These are phyloP conservation scores for Pteria penguin DNA, from an alignment of 2,888 invertebrate genomes.

Conservation along the genomic window DNA sequence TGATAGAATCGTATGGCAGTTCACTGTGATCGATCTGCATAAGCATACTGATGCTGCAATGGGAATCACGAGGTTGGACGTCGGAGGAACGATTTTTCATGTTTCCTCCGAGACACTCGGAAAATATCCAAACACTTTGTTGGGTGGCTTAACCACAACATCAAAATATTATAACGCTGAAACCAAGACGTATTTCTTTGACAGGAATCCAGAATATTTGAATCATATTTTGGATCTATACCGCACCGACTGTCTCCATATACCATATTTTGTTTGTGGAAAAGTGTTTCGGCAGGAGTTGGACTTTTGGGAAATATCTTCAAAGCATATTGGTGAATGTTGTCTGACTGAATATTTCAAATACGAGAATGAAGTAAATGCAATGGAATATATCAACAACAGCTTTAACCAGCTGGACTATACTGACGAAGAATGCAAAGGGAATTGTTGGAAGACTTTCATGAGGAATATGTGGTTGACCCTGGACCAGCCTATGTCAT, in stretches of 20 bases:
- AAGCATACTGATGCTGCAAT: too few species aligned
- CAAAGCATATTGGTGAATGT: slow-evolving; percentile 30
- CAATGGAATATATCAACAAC: slow-evolving; percentile 12
- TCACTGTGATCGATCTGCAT: too few species aligned
- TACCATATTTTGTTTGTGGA: slow-evolving; percentile 51
- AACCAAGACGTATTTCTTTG: slow-evolving; percentile 64
- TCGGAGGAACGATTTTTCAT: slow-evolving; percentile 52
- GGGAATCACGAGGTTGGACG: slow-evolving; percentile 29
- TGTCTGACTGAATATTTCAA: slow-evolving; percentile 27
- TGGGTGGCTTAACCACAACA: slow-evolving; percentile 36
- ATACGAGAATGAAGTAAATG: slow-evolving; percentile 16
- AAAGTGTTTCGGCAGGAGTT: slow-evolving; percentile 56
- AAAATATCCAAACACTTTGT: slow-evolving; percentile 48
- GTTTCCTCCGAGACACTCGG: slow-evolving; percentile 44
- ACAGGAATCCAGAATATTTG: slow-evolving; percentile 67
- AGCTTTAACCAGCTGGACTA: slow-evolving; percentile 10
- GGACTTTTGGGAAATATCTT: slow-evolving; percentile 64
- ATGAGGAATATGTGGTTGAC: slow-evolving; percentile 27
- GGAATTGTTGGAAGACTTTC: not conserved
- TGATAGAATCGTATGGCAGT: too few species aligned
- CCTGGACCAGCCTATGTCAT: slow-evolving; percentile 29
- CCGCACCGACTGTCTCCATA: slow-evolving; percentile 62
- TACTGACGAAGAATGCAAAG: not conserved
- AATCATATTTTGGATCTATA: slow-evolving; percentile 63
- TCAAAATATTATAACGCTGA: slow-evolving; percentile 49